Evolutionary conservation across 2,797 vertebrate species (phyloP).

Genomic region (Sebastes matsubarae): DNA sequence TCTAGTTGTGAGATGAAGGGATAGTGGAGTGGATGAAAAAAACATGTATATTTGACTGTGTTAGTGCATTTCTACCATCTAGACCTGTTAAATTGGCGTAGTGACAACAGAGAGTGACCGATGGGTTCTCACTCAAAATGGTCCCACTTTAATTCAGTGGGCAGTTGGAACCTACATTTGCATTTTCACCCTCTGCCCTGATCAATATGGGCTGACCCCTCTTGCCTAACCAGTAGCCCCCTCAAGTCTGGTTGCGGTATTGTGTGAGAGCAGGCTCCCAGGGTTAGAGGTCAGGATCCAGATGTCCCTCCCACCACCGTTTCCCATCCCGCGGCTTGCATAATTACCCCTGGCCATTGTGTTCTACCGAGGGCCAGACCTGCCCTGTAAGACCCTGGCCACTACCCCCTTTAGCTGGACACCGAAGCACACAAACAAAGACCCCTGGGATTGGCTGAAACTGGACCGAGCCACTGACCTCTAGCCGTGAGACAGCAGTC

Average conservation of each 20-base stretch:
- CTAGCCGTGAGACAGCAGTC: slow-evolving; percentile 69
- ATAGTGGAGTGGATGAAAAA: not conserved
- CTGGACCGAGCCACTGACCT: slow-evolving; percentile 71
- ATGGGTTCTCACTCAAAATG: slow-evolving; percentile 5
- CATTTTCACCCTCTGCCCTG: slow-evolving; percentile 58
- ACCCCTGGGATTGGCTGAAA: slow-evolving; percentile 63
- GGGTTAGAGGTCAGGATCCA: slow-evolving; percentile 80
- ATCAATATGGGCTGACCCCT: slow-evolving; percentile 76
- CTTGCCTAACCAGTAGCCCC: slow-evolving; percentile 62
- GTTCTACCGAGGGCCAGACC: slow-evolving; percentile 56
- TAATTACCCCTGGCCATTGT: slow-evolving; percentile 79
- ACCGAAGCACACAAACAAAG: slow-evolving; percentile 56
- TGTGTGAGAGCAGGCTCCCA: slow-evolving; percentile 69
- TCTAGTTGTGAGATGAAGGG: not conserved
- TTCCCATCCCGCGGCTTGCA: slow-evolving; percentile 75
- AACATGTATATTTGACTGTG: not conserved
- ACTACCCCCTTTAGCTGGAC: slow-evolving; percentile 75
- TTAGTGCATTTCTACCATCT: slow-evolving; percentile 18
- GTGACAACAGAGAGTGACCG: slow-evolving; percentile 2
- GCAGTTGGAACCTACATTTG: slow-evolving; percentile 66
- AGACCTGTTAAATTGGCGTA: not conserved
- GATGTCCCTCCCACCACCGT: slow-evolving; percentile 78
- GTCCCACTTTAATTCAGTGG: slow-evolving; percentile 55
- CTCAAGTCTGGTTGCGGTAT: slow-evolving; percentile 60
- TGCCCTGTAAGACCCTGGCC: slow-evolving; percentile 53